Evolutionary conservation across 2,113 vertebrate genomes (phyloP).

Genomic region (Eonycteris spelaea): DNA sequence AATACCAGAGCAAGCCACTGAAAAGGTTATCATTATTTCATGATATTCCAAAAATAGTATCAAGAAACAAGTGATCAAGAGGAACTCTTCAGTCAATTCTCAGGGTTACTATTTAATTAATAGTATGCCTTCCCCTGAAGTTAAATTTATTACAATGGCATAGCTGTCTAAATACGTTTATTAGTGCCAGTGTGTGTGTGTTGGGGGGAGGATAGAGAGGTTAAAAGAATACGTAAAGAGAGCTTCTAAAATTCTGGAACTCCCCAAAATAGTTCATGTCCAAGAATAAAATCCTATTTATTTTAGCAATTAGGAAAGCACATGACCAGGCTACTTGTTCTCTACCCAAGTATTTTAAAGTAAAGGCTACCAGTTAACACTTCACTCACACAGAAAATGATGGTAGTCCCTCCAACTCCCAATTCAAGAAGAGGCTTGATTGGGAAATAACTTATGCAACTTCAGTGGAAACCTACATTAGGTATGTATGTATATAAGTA

Average conservation of each 20-base stretch:
- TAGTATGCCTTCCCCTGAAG: neutral
- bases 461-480: neutral
- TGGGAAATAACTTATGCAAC: neutral
- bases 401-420: accelerated
- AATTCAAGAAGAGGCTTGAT: neutral
- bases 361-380: too few relatives aligned
- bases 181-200: neutral
- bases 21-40: neutral
- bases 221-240: neutral
- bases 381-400: neutral
- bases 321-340: neutral
- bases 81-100: neutral
- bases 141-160: neutral
- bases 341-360: neutral
- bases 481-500: neutral
- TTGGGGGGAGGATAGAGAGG: too few relatives aligned
- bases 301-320: neutral
- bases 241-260: neutral
- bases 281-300: neutral
- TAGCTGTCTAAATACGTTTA: neutral
- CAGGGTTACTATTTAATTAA: neutral
- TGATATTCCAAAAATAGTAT: neutral
- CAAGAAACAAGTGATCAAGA: neutral
- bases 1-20: neutral
- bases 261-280: neutral